Evolutionary conservation across 2,888 invertebrate species (phyloP).

Genomic region (Euplagia quadripunctaria): DNA sequence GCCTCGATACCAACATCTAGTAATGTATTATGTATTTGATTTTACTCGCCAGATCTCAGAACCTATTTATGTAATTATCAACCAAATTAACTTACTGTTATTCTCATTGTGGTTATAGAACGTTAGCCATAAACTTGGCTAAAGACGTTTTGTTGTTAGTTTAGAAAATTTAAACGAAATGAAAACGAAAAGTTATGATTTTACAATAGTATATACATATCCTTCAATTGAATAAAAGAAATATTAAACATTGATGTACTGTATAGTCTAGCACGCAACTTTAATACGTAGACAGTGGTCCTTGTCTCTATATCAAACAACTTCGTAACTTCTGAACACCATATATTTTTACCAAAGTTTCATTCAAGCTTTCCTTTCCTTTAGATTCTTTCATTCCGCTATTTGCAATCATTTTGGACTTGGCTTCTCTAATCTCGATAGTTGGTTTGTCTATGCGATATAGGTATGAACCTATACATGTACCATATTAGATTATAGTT

Average conservation of each 20-base stretch:
- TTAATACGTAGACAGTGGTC: neutral
- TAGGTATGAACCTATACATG: neutral
- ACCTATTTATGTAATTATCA: constrained; percentile 50
- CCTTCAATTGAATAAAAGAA: neutral
- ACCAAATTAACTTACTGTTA: constrained; percentile 18
- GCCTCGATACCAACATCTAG: constrained; percentile 57
- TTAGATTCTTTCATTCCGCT: too few species aligned
- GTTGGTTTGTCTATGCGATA: neutral
- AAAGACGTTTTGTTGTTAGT: neutral
- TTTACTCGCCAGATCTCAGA: constrained; percentile 42
- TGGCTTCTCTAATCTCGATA: neutral
- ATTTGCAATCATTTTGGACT: neutral
- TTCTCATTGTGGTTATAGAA: neutral
- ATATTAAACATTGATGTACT: neutral
- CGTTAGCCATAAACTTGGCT: neutral
- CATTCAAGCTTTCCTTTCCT: neutral
- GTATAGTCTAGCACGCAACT: neutral
- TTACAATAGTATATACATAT: neutral
- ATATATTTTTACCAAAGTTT: neutral
- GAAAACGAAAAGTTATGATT: too few species aligned
- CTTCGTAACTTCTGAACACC: neutral
- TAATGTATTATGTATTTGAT: constrained; percentile 58
- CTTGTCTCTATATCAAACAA: neutral
- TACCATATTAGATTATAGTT: neutral
- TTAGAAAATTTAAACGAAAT: too few species aligned